phyloP scores from a whole-genome alignment of 2,888 invertebrate species.

The Eilema depressum region DNA sequence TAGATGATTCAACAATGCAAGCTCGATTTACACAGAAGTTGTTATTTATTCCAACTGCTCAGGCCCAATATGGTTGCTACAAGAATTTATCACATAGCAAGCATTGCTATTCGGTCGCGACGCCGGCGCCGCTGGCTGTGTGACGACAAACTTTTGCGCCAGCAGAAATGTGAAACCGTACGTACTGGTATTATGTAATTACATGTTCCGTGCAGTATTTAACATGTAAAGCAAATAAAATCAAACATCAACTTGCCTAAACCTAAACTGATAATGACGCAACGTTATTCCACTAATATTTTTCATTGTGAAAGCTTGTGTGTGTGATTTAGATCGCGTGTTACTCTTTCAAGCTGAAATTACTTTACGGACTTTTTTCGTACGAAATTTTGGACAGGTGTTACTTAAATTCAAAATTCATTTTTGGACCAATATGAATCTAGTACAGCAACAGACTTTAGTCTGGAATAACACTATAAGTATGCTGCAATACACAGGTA shows the following conservation, averaged over 20 bases:
- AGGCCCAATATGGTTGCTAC: constrained; percentile 46
- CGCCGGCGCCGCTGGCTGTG: constrained; percentile 43
- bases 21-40: constrained; percentile 45
- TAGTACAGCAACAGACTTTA: too few species aligned
- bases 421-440: too few species aligned
- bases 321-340: background rate
- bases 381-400: background rate
- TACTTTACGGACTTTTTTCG: background rate
- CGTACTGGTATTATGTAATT: constrained; percentile 34
- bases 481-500: too few species aligned
- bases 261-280: constrained; percentile 1
- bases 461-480: too few species aligned
- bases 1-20: constrained; percentile 53
- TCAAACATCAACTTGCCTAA: constrained; percentile 1
- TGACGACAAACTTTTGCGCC: constrained; percentile 33
- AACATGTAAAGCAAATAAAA: background rate
- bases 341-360: background rate
- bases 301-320: background rate
- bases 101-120: constrained; percentile 45
- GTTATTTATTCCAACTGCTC: constrained; percentile 47
- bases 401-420: too few species aligned
- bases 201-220: constrained; percentile 36
- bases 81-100: constrained; percentile 49
- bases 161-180: constrained; percentile 44
- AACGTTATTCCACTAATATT: background rate